Percentiles rank a stretch among this genome's conserved stretches.
Evolutionary conservation across 2,797 vertebrate genomes (phyloP).

Genomic region (Pangasius larnaudii): DNA sequence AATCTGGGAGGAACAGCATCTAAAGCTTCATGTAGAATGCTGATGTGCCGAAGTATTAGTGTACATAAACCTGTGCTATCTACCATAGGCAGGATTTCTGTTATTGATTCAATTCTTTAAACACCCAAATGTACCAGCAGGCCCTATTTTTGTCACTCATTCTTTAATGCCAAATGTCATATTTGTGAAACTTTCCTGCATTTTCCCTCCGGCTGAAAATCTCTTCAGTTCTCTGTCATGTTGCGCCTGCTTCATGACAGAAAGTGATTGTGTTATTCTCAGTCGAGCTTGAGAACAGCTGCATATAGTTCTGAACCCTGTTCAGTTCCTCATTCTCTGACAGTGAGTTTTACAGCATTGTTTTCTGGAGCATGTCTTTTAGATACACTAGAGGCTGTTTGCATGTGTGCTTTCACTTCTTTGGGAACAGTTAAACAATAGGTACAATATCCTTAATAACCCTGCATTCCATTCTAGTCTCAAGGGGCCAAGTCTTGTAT

Average conservation of each 20-base stretch:
- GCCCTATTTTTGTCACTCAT: neutral
- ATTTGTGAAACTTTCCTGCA: neutral
- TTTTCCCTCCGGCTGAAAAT: neutral
- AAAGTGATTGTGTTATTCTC: neutral
- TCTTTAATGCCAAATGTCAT: conserved; percentile 1
- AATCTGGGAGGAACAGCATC: too few species aligned
- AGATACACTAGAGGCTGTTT: neutral
- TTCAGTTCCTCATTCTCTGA: neutral
- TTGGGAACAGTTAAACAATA: neutral
- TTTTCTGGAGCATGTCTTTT: neutral
- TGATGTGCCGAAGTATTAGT: too few species aligned
- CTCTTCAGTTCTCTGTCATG: neutral
- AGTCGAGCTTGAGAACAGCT: neutral
- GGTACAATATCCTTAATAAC: neutral
- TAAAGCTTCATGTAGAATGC: too few species aligned
- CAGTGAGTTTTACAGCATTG: conserved; percentile 1
- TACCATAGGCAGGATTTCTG: too few species aligned
- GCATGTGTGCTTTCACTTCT: neutral
- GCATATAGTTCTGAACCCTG: neutral
- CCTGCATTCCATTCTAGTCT: neutral
- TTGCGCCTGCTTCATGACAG: neutral
- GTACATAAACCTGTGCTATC: too few species aligned
- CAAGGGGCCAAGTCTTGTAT: neutral
- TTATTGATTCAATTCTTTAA: neutral
- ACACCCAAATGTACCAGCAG: neutral